Percentiles rank a stretch among this genome's conserved stretches.
Conservation (phyloP, 2,888 invertebrate genomes). For the Orchestes rusci region DNA sequence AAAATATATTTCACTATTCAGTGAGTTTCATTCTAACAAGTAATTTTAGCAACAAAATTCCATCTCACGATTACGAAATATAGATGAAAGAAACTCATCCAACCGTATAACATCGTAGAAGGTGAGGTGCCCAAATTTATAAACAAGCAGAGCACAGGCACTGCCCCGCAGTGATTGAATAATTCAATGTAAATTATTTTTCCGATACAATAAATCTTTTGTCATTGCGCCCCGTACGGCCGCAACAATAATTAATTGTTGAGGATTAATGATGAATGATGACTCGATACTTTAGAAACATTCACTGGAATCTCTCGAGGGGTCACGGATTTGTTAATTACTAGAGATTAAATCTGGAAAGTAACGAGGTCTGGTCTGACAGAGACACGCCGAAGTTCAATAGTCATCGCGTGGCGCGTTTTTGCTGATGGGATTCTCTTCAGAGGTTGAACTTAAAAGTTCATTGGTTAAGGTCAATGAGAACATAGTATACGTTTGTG, state of each 20-base stretch:
- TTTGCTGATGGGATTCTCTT: too few relatives aligned
- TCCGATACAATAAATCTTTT: constrained; percentile 44
- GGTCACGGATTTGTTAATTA: constrained; percentile 46
- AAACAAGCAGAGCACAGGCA: constrained; percentile 33
- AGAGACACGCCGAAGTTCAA: constrained; percentile 14
- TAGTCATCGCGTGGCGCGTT: constrained; percentile 3
- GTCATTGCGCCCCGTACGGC: constrained; percentile 37
- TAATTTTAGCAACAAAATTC: too few relatives aligned
- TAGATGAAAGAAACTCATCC: too few relatives aligned
- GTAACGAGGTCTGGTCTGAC: constrained; percentile 18
- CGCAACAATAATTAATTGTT: constrained; percentile 44
- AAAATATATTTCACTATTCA: too few relatives aligned
- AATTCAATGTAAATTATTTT: constrained; percentile 43
- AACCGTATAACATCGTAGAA: too few relatives aligned
- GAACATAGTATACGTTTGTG: too few relatives aligned
- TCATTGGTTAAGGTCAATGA: too few relatives aligned
- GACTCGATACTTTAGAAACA: constrained; percentile 42
- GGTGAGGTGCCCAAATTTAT: constrained; percentile 31
- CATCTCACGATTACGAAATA: too few relatives aligned
- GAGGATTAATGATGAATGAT: constrained; percentile 44
- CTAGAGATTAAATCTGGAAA: constrained; percentile 34
- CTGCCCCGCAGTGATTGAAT: constrained; percentile 39
- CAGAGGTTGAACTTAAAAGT: too few relatives aligned
- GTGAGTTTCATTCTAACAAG: too few relatives aligned
- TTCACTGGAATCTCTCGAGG: constrained; percentile 36